phyloP scores from a whole-genome alignment of 1,140 invertebrate genomes.

The Drosophila pandora region DNA sequence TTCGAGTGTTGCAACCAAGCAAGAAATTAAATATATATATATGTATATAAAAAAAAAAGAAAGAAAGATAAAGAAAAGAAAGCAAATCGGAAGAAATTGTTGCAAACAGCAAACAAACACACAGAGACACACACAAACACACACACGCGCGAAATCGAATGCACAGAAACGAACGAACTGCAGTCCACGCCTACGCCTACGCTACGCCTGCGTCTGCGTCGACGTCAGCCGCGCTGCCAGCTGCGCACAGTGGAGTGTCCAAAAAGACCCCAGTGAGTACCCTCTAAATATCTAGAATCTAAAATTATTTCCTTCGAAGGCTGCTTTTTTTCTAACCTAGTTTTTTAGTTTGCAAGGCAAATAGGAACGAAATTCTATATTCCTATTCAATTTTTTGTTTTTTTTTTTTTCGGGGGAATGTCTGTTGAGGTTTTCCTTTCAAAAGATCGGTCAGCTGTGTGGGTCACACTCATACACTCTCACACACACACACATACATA shows the following conservation, averaged over 20 bases:
- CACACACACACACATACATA: not conserved
- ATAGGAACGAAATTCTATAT: too few relatives aligned
- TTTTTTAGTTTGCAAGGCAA: too few relatives aligned
- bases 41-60: conserved; percentile 13
- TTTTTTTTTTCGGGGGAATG: not conserved
- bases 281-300: too few relatives aligned
- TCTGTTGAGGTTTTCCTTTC: not conserved
- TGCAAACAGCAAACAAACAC: conserved; percentile 37
- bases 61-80: conserved; percentile 25
- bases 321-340: too few relatives aligned
- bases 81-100: conserved; percentile 29
- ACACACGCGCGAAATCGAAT: conserved; percentile 23
- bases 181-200: conserved; percentile 32
- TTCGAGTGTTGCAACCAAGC: conserved; percentile 47
- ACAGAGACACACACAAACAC: not conserved
- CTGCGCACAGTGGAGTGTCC: conserved; percentile 28
- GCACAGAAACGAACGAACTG: conserved; percentile 24
- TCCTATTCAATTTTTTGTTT: too few relatives aligned
- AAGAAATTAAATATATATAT: conserved; percentile 33
- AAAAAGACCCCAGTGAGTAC: not conserved
- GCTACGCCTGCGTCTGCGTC: conserved; percentile 27
- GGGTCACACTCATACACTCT: conserved; percentile 5
- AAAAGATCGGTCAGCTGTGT: conserved; percentile 13
- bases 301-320: too few relatives aligned
- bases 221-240: conserved; percentile 21